phyloP scores from a whole-genome alignment of 2,113 vertebrate genomes.

The Silurus asotus region DNA sequence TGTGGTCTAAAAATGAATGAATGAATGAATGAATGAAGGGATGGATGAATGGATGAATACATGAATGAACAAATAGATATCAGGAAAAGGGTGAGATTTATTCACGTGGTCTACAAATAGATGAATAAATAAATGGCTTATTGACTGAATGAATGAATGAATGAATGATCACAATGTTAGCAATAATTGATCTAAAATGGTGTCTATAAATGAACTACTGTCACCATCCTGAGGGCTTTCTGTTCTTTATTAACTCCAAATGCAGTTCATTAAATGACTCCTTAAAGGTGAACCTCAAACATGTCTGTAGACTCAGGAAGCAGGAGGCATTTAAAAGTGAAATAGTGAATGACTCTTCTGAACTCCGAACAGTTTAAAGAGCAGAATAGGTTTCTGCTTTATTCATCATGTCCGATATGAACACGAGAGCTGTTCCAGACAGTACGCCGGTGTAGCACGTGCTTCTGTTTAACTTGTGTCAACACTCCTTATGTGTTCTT shows the following conservation, averaged over 20 bases:
- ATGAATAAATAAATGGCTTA: not conserved
- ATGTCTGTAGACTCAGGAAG: not conserved
- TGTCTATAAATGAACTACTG: not conserved
- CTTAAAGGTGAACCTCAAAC: not conserved
- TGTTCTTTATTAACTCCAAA: not conserved
- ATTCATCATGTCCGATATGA: not conserved
- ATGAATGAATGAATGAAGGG: not conserved
- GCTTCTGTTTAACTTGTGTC: not conserved
- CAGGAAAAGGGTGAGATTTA: not conserved
- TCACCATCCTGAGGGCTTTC: not conserved
- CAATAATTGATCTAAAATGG: not conserved
- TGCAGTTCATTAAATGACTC: not conserved
- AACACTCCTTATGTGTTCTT: not conserved
- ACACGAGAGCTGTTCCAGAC: not conserved
- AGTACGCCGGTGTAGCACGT: not conserved
- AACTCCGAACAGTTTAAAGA: not conserved
- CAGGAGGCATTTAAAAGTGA: not conserved
- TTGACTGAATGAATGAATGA: not conserved
- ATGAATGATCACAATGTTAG: not conserved
- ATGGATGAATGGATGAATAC: not conserved
- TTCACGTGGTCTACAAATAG: not conserved
- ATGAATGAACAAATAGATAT: not conserved
- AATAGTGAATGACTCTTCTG: not conserved
- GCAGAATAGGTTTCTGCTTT: not conserved
- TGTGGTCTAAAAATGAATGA: not conserved